Conservation (phyloP, 2,113 vertebrate species). For the Eolophus roseicapilla region DNA sequence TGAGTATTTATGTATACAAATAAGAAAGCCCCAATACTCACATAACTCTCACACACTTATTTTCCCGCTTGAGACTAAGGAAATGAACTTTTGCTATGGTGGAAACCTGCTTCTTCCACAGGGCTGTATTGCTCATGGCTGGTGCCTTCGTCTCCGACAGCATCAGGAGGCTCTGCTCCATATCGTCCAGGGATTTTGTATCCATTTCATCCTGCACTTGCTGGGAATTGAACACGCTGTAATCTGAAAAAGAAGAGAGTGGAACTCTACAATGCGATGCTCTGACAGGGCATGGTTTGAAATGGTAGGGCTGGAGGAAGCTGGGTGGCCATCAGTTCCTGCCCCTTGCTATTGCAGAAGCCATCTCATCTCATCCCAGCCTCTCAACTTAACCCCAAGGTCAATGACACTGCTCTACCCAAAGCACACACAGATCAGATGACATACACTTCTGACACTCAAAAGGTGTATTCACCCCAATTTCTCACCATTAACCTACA, state of each 20-base stretch:
- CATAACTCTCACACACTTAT: slow-evolving; percentile 81
- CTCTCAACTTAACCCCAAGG: not conserved
- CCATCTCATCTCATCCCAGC: not conserved
- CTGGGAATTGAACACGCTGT: slow-evolving; percentile 88
- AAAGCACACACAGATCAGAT: not conserved
- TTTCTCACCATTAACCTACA: not conserved
- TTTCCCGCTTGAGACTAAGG: slow-evolving; percentile 86
- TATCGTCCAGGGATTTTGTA: slow-evolving; percentile 78
- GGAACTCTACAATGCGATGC: fast-evolving
- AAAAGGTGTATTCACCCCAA: not conserved
- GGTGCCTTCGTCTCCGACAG: slow-evolving; percentile 81
- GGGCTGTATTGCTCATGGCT: slow-evolving; percentile 67
- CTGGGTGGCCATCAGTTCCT: not conserved
- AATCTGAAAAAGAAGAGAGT: slow-evolving; percentile 77
- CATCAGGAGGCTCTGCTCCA: slow-evolving; percentile 86
- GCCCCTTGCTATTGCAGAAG: not conserved
- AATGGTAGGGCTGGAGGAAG: not conserved
- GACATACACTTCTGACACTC: not conserved
- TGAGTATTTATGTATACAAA: fast-evolving
- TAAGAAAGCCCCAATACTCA: slow-evolving; percentile 48
- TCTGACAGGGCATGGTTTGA: not conserved
- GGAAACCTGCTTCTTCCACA: slow-evolving; percentile 92
- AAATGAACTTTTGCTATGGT: slow-evolving; percentile 88
- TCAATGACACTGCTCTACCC: not conserved
- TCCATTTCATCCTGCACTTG: slow-evolving; percentile 82